These are phyloP conservation scores for Aphodius sticticus DNA, from an alignment of 2,888 invertebrate genomes.

Conservation along the genomic window DNA sequence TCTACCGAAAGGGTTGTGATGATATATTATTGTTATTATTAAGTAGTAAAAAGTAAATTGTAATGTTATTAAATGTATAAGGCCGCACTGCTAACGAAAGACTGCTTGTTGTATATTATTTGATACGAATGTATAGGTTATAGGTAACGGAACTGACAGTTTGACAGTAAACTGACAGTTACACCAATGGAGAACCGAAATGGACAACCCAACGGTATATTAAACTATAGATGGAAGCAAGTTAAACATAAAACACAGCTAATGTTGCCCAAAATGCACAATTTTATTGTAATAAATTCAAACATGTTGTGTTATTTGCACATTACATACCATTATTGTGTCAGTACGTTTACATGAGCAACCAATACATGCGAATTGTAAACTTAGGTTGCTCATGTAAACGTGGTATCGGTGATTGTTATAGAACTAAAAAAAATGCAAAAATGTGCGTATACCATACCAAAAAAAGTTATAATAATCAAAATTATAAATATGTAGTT, in stretches of 20 bases:
- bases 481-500: background rate
- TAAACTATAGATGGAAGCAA: too few species aligned
- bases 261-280: background rate
- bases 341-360: background rate
- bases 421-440: background rate
- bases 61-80: background rate
- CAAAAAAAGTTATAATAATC: background rate
- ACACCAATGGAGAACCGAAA: background rate
- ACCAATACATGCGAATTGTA: background rate
- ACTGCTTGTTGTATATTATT: background rate
- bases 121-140: background rate
- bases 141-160: background rate
- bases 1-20: background rate
- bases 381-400: background rate
- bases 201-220: too few species aligned
- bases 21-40: background rate
- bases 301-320: background rate
- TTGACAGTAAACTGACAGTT: background rate
- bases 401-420: background rate
- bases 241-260: background rate
- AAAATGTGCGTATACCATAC: background rate
- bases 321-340: background rate
- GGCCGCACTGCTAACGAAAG: background rate
- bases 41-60: background rate
- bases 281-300: background rate